Conservation (phyloP, 2,113 vertebrate species). For the Recurvirostra avosetta region DNA sequence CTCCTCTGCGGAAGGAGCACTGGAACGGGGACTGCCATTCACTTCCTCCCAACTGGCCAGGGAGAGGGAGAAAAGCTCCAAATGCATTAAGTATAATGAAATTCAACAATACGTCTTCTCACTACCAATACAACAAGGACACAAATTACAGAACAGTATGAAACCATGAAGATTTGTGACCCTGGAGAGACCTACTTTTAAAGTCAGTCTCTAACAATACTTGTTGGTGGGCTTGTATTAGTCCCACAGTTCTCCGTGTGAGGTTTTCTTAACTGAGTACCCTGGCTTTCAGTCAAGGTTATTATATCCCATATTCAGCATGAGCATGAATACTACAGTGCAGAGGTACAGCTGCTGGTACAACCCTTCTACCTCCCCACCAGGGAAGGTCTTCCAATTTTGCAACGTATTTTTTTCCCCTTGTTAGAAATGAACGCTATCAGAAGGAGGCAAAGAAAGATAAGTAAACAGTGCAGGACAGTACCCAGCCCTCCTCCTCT, state of each 20-base stretch:
- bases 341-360: neutral
- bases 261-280: neutral
- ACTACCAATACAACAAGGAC: neutral
- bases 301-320: neutral
- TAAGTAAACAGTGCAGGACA: neutral
- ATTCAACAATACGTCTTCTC: neutral
- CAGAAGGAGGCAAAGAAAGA: neutral
- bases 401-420: neutral
- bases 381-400: neutral
- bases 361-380: accelerated
- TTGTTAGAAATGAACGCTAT: neutral
- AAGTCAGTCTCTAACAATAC: neutral
- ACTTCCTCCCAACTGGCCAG: neutral
- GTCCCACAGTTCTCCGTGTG: neutral
- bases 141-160: neutral
- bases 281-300: neutral
- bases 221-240: neutral
- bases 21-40: neutral
- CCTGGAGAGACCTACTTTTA: neutral
- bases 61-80: neutral
- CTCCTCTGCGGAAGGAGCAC: neutral
- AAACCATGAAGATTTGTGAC: neutral
- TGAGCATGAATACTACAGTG: neutral
- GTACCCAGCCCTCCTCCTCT: neutral
- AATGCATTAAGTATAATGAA: neutral